Evolutionary conservation across 2,888 invertebrate species (phyloP).

Genomic region (Lochmaea crataegi): DNA sequence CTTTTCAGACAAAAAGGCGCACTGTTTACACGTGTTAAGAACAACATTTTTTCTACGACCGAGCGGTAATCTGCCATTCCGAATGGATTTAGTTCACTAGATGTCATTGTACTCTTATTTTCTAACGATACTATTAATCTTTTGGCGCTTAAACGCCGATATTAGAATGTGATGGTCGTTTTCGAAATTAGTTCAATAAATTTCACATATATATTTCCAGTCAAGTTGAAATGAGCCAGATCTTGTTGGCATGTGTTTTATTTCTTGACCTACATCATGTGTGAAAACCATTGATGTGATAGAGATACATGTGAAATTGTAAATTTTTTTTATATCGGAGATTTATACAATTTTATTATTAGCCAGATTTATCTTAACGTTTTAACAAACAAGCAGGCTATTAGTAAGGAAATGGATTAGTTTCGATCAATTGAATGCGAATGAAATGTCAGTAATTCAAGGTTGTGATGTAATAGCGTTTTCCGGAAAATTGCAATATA

Average conservation of each 20-base stretch:
- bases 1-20: no score
- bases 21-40: no score
- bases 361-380: neutral
- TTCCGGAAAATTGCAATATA: no score
- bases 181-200: neutral
- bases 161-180: neutral
- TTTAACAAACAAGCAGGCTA: neutral
- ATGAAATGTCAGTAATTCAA: neutral
- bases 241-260: conserved; percentile 18
- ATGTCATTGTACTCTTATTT: neutral
- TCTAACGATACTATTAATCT: neutral
- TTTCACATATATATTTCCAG: conserved; percentile 3
- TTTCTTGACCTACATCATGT: conserved; percentile 26
- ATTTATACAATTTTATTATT: neutral
- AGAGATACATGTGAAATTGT: conserved; percentile 1
- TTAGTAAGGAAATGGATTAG: neutral
- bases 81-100: no score
- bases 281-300: conserved; percentile 16
- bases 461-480: neutral
- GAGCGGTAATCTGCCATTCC: no score
- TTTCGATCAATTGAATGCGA: neutral
- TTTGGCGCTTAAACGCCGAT: neutral
- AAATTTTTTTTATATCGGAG: neutral
- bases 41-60: no score
- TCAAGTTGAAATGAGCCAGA: conserved; percentile 15